Evolutionary conservation across 2,888 invertebrate genomes (phyloP).

Genomic region (Ellobium chinense): DNA sequence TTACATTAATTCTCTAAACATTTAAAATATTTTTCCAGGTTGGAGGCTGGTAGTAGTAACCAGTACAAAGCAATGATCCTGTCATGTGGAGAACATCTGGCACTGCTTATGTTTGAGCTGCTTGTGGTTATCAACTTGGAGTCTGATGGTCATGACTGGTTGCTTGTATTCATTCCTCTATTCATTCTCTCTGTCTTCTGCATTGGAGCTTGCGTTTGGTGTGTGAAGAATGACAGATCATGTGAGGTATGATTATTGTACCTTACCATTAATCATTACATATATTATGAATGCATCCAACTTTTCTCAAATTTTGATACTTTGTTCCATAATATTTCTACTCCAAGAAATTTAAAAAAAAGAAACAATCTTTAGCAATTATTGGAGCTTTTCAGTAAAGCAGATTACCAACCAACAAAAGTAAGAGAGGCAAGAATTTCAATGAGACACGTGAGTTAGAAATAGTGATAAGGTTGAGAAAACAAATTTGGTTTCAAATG

Average conservation of each 20-base stretch:
- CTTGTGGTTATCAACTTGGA: conserved; percentile 97
- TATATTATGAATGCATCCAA: too few species aligned
- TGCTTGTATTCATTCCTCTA: conserved; percentile 90
- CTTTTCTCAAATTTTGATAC: not conserved
- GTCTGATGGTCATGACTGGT: conserved; percentile 81
- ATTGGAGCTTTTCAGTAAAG: too few species aligned
- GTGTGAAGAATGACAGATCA: conserved; percentile 97
- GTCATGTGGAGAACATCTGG: conserved; percentile 94
- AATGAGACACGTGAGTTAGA: too few species aligned
- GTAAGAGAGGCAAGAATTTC: too few species aligned
- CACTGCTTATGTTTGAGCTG: conserved; percentile 96
- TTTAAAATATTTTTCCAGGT: conserved; percentile 82
- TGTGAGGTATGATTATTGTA: conserved; percentile 86
- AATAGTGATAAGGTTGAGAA: too few species aligned
- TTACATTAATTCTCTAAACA: too few species aligned
- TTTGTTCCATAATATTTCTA: not conserved
- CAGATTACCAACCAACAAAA: too few species aligned
- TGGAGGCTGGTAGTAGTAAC: conserved; percentile 96
- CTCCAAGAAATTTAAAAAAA: not conserved
- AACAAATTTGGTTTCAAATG: too few species aligned
- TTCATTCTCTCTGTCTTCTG: conserved; percentile 98
- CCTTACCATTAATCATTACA: too few species aligned
- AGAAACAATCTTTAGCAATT: too few species aligned
- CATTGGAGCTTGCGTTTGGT: conserved; percentile 98
- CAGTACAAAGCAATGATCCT: conserved; percentile 99